A percentile compares a stretch with the other conserved stretches of the same genome.
These are phyloP conservation scores for Clepsis dumicolana DNA, from an alignment of 2,888 invertebrate genomes.

Conservation along the genomic window DNA sequence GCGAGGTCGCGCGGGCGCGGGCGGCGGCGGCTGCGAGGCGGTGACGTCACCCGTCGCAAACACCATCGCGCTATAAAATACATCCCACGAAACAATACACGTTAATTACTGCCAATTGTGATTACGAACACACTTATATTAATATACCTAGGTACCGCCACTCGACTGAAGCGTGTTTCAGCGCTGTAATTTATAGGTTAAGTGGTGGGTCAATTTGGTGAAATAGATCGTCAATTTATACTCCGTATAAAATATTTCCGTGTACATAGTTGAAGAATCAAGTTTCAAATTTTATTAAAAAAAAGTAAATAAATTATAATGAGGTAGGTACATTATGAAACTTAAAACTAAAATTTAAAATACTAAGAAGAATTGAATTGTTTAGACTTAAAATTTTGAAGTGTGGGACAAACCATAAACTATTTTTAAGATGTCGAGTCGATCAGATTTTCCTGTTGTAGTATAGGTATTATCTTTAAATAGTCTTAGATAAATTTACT, in stretches of 20 bases:
- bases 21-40: slow-evolving; percentile 46
- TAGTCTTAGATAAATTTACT: no score
- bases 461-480: no score
- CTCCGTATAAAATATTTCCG: slow-evolving; percentile 19
- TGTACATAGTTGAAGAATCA: slow-evolving; percentile 12
- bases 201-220: slow-evolving; percentile 36
- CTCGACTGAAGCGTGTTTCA: slow-evolving; percentile 27
- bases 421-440: no score
- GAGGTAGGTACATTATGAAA: no score
- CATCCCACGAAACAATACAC: slow-evolving; percentile 39
- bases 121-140: slow-evolving; percentile 16
- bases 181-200: slow-evolving; percentile 36
- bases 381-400: slow-evolving; percentile 16
- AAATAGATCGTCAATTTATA: slow-evolving; percentile 17
- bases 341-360: no score
- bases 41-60: slow-evolving; percentile 63
- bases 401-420: no score
- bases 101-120: slow-evolving; percentile 43
- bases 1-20: slow-evolving; percentile 57
- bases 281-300: no score
- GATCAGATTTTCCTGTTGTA: neutral
- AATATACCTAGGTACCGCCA: slow-evolving; percentile 14
- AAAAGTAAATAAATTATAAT: no score
- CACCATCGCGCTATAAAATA: slow-evolving; percentile 33
- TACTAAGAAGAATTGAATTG: no score